Evolutionary conservation across 2,113 vertebrate species (phyloP), one percentile per base, ranked within the genome.

Genomic region (Todiramphus saurophagus): DNA sequence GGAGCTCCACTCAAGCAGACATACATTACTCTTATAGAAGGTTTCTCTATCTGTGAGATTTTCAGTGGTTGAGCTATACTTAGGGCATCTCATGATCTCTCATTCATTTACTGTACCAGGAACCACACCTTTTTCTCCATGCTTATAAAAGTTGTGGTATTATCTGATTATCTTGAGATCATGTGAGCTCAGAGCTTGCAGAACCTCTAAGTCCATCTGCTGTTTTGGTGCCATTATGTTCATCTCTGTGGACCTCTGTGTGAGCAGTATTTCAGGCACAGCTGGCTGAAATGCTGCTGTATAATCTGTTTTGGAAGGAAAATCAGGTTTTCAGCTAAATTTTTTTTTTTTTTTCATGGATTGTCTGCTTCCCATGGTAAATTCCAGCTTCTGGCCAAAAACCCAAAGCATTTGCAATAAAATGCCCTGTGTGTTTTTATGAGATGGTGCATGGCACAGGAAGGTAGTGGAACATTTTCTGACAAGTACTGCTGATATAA

Each of bases 281-380:
- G 73, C 56, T 79, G 69, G 68, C 88, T 84, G 66, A 95, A 96
- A 50, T 1, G 4, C 31, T 88, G 60, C 76, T 86, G 27, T 60
- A 72, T 58, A 96, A 87, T 87, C 88, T 94, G 39, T 23, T 93
- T 83, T 89, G 79, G 88, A 90, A 93, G 60, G 69, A 90, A 96
- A 96, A 94, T 51, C 10, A 68, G 14, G 25, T 83, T 94, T 93
- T 88, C 75, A 96, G 59, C 60, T 77, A 58, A 87, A 62, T 63
- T 46, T n/a, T 68, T 50, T 73, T 77, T 66, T 74, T 62, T 37
- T 60, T 58, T 67, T 55, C 5, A 83, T 81, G 50, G 81, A 89
- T 89, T 94, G 88, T 92, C 88, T 95, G 68, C 60, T 96, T 96
- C 93, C 88, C 92, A 72, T 78, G 69, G 64, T 77, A 92, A 93